Conservation (phyloP, 2,113 vertebrate genomes). For the Excalfactoria chinensis region DNA sequence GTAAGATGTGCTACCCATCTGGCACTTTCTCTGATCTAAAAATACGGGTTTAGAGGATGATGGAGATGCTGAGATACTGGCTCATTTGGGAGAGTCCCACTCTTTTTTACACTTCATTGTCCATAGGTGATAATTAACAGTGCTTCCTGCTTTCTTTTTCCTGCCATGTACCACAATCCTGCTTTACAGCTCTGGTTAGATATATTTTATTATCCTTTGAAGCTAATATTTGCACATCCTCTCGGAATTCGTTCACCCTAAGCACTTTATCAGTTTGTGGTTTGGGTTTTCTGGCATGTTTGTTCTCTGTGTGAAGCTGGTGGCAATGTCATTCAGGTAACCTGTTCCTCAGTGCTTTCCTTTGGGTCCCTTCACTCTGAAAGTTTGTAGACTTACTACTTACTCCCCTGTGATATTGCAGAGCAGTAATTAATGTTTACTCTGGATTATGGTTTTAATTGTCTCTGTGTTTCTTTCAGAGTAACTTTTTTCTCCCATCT, state of each 20-base stretch:
- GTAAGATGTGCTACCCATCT: neutral
- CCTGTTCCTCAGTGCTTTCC: neutral
- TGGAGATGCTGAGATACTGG: neutral
- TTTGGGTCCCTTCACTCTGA: neutral
- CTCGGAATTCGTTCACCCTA: neutral
- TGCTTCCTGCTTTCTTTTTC: neutral
- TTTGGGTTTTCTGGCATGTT: neutral
- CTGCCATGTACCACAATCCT: neutral
- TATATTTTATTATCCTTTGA: neutral
- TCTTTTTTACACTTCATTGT: neutral
- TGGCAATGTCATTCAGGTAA: neutral
- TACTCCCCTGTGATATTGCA: neutral
- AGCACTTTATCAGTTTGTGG: neutral
- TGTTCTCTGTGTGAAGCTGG: neutral
- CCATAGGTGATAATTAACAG: neutral
- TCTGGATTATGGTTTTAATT: neutral
- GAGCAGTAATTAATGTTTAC: neutral
- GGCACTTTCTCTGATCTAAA: neutral
- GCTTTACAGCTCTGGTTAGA: neutral
- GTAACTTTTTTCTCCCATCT: fast-evolving
- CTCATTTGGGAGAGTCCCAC: neutral
- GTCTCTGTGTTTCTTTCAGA: neutral
- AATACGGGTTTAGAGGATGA: neutral
- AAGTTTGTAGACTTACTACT: neutral
- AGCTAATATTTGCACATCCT: neutral